phyloP scores from a whole-genome alignment of 2,888 invertebrate genomes.

The Schrankia costaestrigalis region DNA sequence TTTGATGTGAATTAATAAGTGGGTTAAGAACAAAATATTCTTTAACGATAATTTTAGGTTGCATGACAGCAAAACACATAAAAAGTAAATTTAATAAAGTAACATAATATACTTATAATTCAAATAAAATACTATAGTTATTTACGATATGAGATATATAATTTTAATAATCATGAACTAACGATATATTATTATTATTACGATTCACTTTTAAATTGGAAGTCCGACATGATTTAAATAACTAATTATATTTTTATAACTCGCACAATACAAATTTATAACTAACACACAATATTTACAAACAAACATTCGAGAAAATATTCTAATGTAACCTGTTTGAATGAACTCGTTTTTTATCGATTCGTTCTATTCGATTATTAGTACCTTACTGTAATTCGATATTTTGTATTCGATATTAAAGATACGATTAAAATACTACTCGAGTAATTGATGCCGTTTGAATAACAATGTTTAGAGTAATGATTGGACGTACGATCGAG shows the following conservation, averaged over 20 bases:
- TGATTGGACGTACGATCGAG: slow-evolving; percentile 21
- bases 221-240: slow-evolving; percentile 20
- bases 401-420: slow-evolving; percentile 28
- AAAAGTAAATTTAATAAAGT: no score
- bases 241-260: slow-evolving; percentile 28
- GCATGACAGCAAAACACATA: no score
- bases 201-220: slow-evolving; percentile 15
- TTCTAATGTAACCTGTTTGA: slow-evolving; percentile 26
- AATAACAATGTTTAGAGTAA: slow-evolving; percentile 26
- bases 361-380: slow-evolving; percentile 28
- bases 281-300: slow-evolving; percentile 32
- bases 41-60: no score
- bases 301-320: slow-evolving; percentile 26
- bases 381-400: slow-evolving; percentile 30
- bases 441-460: slow-evolving; percentile 33
- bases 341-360: slow-evolving; percentile 28
- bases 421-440: slow-evolving; percentile 31
- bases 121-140: no score
- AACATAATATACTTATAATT: no score
- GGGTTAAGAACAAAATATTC: no score
- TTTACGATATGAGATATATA: no score
- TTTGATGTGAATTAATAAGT: no score
- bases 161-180: no score
- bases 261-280: slow-evolving; percentile 31
- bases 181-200: slow-evolving; percentile 7